Conservation (phyloP, 2,797 vertebrate genomes). For the Betta splendens region DNA sequence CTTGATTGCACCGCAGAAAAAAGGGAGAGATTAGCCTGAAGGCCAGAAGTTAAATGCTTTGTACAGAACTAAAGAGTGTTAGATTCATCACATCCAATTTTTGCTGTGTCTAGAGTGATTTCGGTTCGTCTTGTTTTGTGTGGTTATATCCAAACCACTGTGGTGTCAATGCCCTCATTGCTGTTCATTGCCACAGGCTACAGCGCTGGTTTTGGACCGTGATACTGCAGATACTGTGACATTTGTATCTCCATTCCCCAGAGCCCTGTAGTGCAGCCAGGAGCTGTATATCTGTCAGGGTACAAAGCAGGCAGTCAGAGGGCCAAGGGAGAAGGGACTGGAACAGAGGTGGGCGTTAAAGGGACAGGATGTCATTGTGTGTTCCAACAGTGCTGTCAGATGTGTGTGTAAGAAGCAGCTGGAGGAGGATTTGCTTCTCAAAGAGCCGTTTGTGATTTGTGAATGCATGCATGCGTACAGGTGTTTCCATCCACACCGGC, state of each 20-base stretch:
- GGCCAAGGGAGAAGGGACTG: constrained; percentile 55
- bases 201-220: constrained; percentile 61
- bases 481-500: constrained; percentile 22
- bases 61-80: constrained; percentile 21
- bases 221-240: constrained; percentile 62
- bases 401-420: constrained; percentile 52
- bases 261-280: constrained; percentile 66
- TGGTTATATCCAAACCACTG: constrained; percentile 42
- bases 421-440: constrained; percentile 55
- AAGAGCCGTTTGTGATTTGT: constrained; percentile 48
- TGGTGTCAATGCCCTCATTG: constrained; percentile 29
- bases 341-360: constrained; percentile 66
- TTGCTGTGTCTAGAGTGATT: constrained; percentile 8
- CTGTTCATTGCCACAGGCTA: constrained; percentile 60
- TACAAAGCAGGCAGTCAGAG: constrained; percentile 69
- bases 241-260: constrained; percentile 77
- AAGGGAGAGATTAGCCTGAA: constrained; percentile 46
- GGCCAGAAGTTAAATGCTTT: constrained; percentile 38
- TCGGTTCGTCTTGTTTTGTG: constrained; percentile 23
- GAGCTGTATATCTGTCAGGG: constrained; percentile 77
- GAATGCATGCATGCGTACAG: constrained; percentile 25
- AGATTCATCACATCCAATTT: constrained; percentile 14
- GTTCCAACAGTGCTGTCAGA: constrained; percentile 59
- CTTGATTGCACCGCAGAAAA: constrained; percentile 43
- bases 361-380: constrained; percentile 66